These are phyloP conservation scores for Julus scanicus DNA, from an alignment of 2,888 invertebrate species.

Conservation along the genomic window DNA sequence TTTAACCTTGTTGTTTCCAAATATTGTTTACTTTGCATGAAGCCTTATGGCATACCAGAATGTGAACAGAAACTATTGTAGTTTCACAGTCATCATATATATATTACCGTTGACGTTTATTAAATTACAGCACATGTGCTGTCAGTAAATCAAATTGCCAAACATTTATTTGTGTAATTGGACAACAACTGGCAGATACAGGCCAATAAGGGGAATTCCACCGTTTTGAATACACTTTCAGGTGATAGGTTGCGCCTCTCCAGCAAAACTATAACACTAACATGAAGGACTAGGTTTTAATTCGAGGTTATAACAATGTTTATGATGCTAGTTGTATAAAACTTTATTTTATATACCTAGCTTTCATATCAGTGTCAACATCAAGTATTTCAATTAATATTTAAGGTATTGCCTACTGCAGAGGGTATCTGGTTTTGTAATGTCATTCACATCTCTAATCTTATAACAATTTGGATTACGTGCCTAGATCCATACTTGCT, in stretches of 20 bases:
- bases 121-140: neutral
- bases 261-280: neutral
- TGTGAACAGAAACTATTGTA: neutral
- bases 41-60: neutral
- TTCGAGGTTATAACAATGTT: neutral
- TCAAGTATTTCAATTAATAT: neutral
- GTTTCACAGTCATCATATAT: neutral
- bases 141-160: slow-evolving; percentile 15
- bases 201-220: slow-evolving; percentile 16
- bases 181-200: neutral
- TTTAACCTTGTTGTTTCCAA: neutral
- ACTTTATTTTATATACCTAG: too few species aligned
- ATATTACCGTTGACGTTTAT: neutral
- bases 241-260: neutral
- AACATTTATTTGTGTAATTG: neutral
- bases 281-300: neutral
- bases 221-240: neutral
- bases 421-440: neutral
- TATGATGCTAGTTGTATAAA: neutral
- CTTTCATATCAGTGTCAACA: neutral
- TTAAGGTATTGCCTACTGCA: neutral
- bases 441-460: slow-evolving; percentile 10
- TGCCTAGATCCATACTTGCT: neutral
- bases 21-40: neutral
- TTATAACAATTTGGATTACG: neutral